Evolutionary conservation across 2,888 invertebrate species (phyloP), one percentile per base, ranked within the genome.

Genomic region (Seira sanloemensis): DNA sequence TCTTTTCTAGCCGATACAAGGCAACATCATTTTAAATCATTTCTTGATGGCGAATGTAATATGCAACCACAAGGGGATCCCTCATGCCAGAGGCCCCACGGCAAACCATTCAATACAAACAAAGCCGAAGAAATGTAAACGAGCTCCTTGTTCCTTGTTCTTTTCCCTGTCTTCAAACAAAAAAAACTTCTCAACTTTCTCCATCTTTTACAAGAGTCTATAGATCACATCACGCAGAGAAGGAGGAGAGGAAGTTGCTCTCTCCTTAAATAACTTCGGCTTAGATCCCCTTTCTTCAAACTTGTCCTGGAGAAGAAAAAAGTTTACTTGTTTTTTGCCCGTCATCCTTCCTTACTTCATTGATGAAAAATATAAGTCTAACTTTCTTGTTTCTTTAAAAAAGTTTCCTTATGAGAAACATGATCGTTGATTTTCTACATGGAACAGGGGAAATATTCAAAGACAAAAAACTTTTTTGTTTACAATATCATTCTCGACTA

Each of bases 151-250:
- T 9, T 58, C 62, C 26, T 27, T 54, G 24, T 23, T 65, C 27
- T 74, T 23, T 73, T 58, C 73, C 25, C 23, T 23, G 19, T 5
- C 16, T 37, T n/a, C n/a, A 58, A 21, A 2, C 19, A 26, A 26
- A 73, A 67, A 67, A 67, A 79, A 73, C 37, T 79, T 79, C 68
- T 68, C 78, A 78, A 78, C 72, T 78, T 72, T 78, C 78, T 71
- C 65, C 27, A n/a, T 62, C 50, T 78, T 67, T 76, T 54, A 67
- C n/a, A 72, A 27, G 50, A 72, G 23, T 18, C 37, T 37, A 9
- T 37, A 37, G 37, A 37, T 58, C 58, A 58, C 58, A 37, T 37
- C n/a, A n/a, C n/a, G 58, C 58, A 58, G 58, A 58, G 58, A 58
- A 58, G n/a, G 2, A n/a, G 18, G n/a, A n/a, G 58, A n/a, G 4